Evolutionary conservation across 2,888 invertebrate genomes (phyloP), one percentile per base, ranked within the genome.

Genomic region (Euplexia lucipara): DNA sequence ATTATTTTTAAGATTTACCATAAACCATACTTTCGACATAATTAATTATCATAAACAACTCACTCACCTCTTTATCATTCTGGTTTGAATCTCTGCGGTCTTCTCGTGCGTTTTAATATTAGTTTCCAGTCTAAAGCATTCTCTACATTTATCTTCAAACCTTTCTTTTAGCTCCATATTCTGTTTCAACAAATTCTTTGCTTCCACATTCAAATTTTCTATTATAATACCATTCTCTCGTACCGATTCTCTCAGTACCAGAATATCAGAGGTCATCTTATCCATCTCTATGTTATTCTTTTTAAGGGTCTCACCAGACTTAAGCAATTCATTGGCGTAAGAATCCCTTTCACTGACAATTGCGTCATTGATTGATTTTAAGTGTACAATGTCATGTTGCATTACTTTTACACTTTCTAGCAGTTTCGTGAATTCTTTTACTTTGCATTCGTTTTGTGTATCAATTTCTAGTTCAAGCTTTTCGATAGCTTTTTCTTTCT

Each of bases 101-200:
- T 93, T 95, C 67, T 94, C 92, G 48, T 92, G 92, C 0, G 92
- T 95, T 78, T 93, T 95, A 5, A 93, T 92, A 75, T 95, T 95
- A 9, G 83, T 87, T 54, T 92, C 90, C 16, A 94, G 69, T 59
- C 89, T 87, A 4, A 83, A 84, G 67, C 86, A 89, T 41, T 93
- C 90, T 32, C 82, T 83, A 53, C 67, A 79, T 61, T 90, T 92
- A 26, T 92, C 92, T 54, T 96, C 93, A 0, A 94, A 86, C 45
- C 94, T 79, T 39, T 83, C 79, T 47, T 89, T 90, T 4, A 94
- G 45, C 42, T 84, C 76, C 2, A 84, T 72, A 61, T 95, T 93
- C 49, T 90, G 86, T 47, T 88, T 82, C 9, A 88, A 68, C 52
- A 95, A 88, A 9, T 85, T 85, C 16, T 89, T 86, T 2, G 88